Evolutionary conservation across 2,888 invertebrate genomes (phyloP).

Genomic region (Spilarctia lutea): DNA sequence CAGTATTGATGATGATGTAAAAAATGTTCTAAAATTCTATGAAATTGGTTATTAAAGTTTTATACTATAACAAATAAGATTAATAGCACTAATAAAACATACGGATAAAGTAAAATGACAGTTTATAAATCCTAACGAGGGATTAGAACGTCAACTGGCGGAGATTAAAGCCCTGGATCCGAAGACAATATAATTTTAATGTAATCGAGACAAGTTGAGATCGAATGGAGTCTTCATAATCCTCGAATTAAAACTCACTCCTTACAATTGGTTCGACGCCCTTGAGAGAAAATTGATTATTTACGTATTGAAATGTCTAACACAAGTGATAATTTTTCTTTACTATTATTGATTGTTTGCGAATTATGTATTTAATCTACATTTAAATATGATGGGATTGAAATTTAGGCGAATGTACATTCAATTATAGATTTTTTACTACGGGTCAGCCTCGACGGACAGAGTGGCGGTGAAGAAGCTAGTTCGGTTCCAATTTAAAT

Average conservation of each 20-base stretch:
- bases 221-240: constrained; percentile 42
- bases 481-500: too few relatives aligned
- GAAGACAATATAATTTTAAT: constrained; percentile 49
- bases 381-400: background rate
- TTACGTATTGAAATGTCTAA: background rate
- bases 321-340: background rate
- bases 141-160: constrained; percentile 36
- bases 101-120: constrained; percentile 9
- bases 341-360: background rate
- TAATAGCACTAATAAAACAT: background rate
- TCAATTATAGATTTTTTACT: too few relatives aligned
- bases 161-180: constrained; percentile 46
- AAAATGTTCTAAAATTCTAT: background rate
- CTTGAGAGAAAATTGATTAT: constrained; percentile 6
- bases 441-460: too few relatives aligned
- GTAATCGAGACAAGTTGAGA: constrained; percentile 30
- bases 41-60: background rate
- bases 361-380: background rate
- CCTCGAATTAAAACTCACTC: constrained; percentile 29
- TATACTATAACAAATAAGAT: background rate
- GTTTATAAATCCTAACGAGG: constrained; percentile 28
- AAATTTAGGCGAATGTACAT: background rate
- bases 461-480: too few relatives aligned
- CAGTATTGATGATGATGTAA: too few relatives aligned
- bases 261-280: constrained; percentile 21